Percentiles rank a stretch among this genome's conserved stretches.
Conservation (phyloP, 2,113 vertebrate species). For the Grus americana region DNA sequence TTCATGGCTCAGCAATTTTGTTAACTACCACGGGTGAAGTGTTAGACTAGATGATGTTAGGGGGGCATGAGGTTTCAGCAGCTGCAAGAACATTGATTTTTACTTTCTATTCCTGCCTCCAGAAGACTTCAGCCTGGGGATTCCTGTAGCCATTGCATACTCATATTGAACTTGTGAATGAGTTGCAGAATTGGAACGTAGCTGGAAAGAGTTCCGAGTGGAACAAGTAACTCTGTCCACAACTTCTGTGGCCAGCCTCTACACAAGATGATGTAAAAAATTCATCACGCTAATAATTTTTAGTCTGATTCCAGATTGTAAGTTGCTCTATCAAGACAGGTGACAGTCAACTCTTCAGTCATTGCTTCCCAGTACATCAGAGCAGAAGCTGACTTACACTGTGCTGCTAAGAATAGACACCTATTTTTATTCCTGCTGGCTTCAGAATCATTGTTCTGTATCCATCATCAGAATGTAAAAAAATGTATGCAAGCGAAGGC, state of each 20-base stretch:
- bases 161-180: background rate
- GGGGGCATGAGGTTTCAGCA: background rate
- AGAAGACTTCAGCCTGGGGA: background rate
- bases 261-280: background rate
- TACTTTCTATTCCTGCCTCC: background rate
- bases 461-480: background rate
- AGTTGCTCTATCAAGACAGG: background rate
- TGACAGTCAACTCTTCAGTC: background rate
- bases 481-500: background rate
- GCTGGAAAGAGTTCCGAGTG: background rate
- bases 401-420: background rate
- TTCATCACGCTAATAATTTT: rapidly evolving
- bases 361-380: background rate
- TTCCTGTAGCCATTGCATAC: background rate
- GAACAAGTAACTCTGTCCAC: background rate
- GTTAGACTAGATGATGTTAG: background rate
- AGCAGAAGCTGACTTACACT: background rate
- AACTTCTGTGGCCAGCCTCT: background rate
- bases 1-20: background rate
- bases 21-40: background rate
- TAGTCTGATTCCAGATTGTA: background rate
- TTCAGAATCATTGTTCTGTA: background rate
- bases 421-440: background rate
- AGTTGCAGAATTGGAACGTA: background rate
- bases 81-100: background rate